Evolutionary conservation across 2,113 vertebrate species (phyloP).

Genomic region (Phalacrocorax aristotelis): DNA sequence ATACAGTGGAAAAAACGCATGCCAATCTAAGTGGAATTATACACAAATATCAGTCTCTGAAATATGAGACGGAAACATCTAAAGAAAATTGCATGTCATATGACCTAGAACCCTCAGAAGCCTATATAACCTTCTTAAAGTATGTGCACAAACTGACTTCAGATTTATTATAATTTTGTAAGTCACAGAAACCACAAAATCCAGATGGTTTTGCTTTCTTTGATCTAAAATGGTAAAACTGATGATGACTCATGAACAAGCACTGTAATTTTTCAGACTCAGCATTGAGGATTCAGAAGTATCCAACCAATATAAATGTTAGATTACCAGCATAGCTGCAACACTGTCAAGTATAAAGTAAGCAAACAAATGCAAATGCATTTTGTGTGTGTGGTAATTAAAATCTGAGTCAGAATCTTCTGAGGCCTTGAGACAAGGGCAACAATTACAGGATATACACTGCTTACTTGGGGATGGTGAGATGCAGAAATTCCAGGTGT

Average conservation of each 20-base stretch:
- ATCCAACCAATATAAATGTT: background rate
- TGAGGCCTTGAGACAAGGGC: background rate
- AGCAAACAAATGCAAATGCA: background rate
- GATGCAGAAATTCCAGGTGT: background rate
- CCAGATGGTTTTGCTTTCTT: constrained; percentile 5
- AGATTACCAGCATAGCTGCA: constrained; percentile 5
- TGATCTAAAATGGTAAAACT: background rate
- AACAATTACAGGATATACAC: background rate
- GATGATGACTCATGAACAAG: background rate
- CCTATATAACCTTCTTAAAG: background rate
- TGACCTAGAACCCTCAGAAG: background rate
- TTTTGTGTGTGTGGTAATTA: background rate
- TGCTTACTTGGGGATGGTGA: background rate
- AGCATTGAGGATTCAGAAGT: background rate
- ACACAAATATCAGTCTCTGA: background rate
- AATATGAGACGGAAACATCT: background rate
- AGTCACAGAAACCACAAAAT: background rate
- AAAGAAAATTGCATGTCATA: background rate
- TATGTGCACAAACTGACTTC: background rate
- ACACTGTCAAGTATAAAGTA: background rate
- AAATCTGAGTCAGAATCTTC: background rate
- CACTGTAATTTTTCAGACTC: background rate
- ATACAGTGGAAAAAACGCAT: background rate
- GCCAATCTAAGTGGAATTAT: background rate
- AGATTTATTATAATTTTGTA: background rate